These are phyloP conservation scores for Strix uralensis DNA, from an alignment of 2,113 vertebrate genomes.

Conservation along the genomic window DNA sequence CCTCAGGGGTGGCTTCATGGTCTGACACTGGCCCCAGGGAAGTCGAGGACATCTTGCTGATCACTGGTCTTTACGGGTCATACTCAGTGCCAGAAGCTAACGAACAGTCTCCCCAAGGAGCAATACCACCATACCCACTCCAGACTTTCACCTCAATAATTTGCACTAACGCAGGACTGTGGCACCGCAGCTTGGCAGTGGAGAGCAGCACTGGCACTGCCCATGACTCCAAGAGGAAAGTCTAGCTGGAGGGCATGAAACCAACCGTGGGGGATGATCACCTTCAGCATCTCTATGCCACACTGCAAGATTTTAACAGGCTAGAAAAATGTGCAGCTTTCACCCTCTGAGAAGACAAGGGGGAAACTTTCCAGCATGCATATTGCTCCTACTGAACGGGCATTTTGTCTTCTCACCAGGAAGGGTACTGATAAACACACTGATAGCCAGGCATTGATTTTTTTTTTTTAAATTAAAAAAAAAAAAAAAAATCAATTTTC, in stretches of 20 bases:
- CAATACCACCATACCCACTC: background rate
- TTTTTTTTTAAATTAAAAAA: background rate
- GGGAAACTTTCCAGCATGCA: background rate
- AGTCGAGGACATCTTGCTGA: rapidly evolving
- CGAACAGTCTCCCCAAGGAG: rapidly evolving
- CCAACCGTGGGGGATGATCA: rapidly evolving
- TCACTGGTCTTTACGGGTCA: background rate
- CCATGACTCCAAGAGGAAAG: background rate
- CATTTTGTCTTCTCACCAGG: background rate
- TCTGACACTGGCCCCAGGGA: background rate
- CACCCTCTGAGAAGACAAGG: background rate
- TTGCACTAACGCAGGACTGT: background rate
- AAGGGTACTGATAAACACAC: background rate
- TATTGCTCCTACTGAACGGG: background rate
- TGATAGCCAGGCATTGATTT: background rate
- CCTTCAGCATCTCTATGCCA: background rate
- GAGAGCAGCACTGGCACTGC: background rate
- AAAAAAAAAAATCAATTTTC: background rate
- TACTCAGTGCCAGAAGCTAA: no score
- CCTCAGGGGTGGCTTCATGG: rapidly evolving
- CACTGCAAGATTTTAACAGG: rapidly evolving
- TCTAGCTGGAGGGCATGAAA: no score
- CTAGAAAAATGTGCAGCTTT: rapidly evolving
- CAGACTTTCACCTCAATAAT: background rate
- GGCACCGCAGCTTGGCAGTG: background rate